A percentile compares a stretch with the other conserved stretches of the same genome.
These are phyloP conservation scores for Hylia prasina DNA, from an alignment of 2,113 vertebrate genomes.

Conservation along the genomic window DNA sequence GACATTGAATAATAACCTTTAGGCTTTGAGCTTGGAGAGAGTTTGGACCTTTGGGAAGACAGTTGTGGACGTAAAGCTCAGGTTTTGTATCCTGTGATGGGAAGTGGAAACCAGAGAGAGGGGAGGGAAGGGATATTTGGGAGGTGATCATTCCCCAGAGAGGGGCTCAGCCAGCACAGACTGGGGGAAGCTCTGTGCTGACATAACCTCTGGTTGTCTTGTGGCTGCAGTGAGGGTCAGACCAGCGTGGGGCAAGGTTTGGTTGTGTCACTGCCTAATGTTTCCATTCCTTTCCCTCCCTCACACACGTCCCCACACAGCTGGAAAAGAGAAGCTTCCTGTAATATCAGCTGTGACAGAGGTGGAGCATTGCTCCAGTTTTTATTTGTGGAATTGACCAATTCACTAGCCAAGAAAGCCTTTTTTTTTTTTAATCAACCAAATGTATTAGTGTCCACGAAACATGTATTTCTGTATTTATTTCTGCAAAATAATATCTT, in stretches of 20 bases:
- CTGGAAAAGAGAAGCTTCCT: not conserved
- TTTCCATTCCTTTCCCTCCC: not conserved
- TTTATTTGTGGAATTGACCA: not conserved
- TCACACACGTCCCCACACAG: not conserved
- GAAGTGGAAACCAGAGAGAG: not conserved
- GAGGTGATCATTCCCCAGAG: not conserved
- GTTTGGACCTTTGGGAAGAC: not conserved
- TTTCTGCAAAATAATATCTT: not conserved
- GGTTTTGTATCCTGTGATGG: not conserved
- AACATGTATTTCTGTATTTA: not conserved
- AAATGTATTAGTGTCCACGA: not conserved
- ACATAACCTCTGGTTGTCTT: not conserved
- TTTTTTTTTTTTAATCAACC: not conserved
- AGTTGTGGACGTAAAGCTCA: not conserved
- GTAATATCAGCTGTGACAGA: not conserved
- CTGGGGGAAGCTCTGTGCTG: not conserved
- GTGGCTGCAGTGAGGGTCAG: not conserved
- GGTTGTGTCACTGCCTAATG: not conserved
- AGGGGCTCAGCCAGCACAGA: not conserved
- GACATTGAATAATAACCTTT: slow-evolving; percentile 6
- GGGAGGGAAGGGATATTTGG: not conserved
- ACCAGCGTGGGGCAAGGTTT: not conserved
- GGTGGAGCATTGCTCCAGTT: not conserved
- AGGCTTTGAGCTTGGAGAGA: not conserved
- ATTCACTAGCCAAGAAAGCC: not conserved